Percentiles rank a stretch among this genome's conserved stretches.
These are phyloP conservation scores for Indicator indicator DNA, from an alignment of 2,113 vertebrate genomes.

Conservation along the genomic window DNA sequence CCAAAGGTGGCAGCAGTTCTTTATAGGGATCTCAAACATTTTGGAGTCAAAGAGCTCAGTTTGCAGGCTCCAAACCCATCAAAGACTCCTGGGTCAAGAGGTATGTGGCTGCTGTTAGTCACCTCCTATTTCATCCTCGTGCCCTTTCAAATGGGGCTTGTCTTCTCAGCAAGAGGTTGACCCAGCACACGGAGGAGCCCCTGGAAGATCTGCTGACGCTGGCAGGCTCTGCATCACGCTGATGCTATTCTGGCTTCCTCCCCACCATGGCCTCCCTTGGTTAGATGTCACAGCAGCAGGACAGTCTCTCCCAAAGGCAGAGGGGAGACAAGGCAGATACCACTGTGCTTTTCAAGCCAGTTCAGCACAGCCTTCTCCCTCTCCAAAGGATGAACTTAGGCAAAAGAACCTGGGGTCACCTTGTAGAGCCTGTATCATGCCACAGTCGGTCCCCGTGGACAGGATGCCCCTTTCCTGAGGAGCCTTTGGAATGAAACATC, in stretches of 20 bases:
- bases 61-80: background rate
- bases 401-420: background rate
- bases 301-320: constrained; percentile 39
- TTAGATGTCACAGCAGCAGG: constrained; percentile 30
- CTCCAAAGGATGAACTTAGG: background rate
- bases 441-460: background rate
- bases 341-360: constrained; percentile 2
- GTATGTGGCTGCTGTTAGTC: background rate
- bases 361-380: background rate
- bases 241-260: constrained; percentile 48
- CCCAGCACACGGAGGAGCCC: background rate
- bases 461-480: background rate
- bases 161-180: constrained; percentile 28
- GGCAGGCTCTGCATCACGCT: constrained; percentile 16
- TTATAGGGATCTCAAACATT: background rate
- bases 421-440: rapidly evolving
- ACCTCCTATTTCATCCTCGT: constrained; percentile 18
- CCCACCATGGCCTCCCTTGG: background rate
- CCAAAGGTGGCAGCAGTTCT: background rate
- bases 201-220: constrained; percentile 14
- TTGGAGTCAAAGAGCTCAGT: background rate
- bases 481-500: background rate
- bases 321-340: background rate
- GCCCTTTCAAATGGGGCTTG: constrained; percentile 11
- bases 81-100: background rate